A percentile compares a stretch with the other conserved stretches of the same genome.
These are phyloP conservation scores for Pissodes strobi DNA, from an alignment of 1,140 invertebrate genomes.

Conservation along the genomic window DNA sequence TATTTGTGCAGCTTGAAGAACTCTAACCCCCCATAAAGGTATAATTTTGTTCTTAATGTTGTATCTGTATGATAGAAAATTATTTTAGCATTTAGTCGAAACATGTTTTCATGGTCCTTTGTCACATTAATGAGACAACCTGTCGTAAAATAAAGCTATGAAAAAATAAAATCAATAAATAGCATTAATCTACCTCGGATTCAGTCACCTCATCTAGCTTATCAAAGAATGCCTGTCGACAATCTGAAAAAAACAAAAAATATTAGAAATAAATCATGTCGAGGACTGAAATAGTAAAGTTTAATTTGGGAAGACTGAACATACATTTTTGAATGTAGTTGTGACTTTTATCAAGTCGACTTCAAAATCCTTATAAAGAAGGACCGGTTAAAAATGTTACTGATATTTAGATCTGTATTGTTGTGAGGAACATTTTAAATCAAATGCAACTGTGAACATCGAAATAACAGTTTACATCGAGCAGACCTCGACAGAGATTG, in stretches of 20 bases:
- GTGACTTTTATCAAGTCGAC: constrained; percentile 62
- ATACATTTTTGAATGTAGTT: constrained; percentile 52
- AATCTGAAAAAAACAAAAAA: constrained; percentile 35
- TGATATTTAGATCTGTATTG: too few relatives aligned
- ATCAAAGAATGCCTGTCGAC: constrained; percentile 39
- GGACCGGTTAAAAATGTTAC: constrained; percentile 66
- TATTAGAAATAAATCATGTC: too few relatives aligned
- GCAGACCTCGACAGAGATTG: neutral
- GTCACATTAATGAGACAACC: neutral
- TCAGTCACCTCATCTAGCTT: constrained; percentile 38
- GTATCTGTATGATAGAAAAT: too few relatives aligned
- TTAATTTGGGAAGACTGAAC: too few relatives aligned
- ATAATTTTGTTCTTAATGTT: too few relatives aligned
- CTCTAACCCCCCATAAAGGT: too few relatives aligned
- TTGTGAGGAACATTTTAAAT: too few relatives aligned
- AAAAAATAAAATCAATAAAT: too few relatives aligned
- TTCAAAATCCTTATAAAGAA: constrained; percentile 61
- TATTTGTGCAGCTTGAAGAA: too few relatives aligned
- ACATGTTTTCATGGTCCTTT: neutral
- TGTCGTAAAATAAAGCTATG: neutral
- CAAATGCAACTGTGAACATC: neutral
- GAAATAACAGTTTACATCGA: neutral
- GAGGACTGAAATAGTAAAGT: too few relatives aligned
- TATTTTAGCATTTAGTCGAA: too few relatives aligned
- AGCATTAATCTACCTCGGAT: constrained; percentile 24